Base-by-base conservation (phyloP, 2,888 invertebrate species). In the Pycnomerus fuliginosus region DNA sequence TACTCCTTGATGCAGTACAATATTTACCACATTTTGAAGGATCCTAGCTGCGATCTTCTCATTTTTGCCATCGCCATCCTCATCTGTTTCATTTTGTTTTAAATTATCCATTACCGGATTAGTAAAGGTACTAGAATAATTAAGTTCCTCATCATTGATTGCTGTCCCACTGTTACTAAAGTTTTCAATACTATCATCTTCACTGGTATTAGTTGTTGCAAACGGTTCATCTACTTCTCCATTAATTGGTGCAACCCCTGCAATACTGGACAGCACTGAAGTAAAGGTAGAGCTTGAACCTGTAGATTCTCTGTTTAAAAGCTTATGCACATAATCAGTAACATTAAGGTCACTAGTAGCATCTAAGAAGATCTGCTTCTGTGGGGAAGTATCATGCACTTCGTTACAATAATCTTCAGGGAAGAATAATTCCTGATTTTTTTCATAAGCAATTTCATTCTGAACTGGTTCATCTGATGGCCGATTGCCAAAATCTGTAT, bases 111-210 rank as follows among this genome's bases (percentile, higher is more conserved):
- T n/a, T n/a, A n/a, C n/a, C n/a, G n/a, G n/a, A n/a, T n/a, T n/a
- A n/a, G n/a, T 71, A 31, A 80, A 64, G 2, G 44, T 37, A 32
- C 60, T 61, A 0, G 83, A 83, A 68, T 83, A 83, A 59, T 83
- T 79, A 13, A 83, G 68, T 71, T 84, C 83, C 53, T 79, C 79
- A 58, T 84, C 82, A 27, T 76, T 77, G 44, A 79, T 69, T 46
- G 69, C 62, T 24, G 65, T 63, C 29, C 57, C 58, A 34, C 55
- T 59, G 49, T 56, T 50, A 22, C 47, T 47, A n/a, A 27, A 36
- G 15, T 16, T 34, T n/a, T 13, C 14, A 11, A 14, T 17, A 12
- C 3, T 25, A 31, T 36, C 33, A 2, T 43, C 40, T 14, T 42
- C 37, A 10, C 30, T 24, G 7, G 25, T 30, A 15, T 38, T 35